These are phyloP conservation scores for Dipodomys merriami DNA, from an alignment of 2,113 vertebrate genomes.

Conservation along the genomic window DNA sequence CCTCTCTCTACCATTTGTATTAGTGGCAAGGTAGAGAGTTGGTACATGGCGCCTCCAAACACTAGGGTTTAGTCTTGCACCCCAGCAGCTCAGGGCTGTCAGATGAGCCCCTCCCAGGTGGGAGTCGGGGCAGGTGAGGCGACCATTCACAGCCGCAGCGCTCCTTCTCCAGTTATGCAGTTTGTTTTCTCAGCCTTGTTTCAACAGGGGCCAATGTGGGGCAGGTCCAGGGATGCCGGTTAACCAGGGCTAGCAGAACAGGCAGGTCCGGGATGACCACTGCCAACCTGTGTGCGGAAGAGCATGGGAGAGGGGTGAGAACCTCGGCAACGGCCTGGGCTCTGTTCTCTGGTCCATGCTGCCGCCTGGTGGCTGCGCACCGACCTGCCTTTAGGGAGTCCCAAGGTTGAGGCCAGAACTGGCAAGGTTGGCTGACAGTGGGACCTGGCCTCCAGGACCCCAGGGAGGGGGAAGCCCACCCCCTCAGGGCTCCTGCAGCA, in stretches of 20 bases:
- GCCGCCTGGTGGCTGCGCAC: conserved; percentile 44
- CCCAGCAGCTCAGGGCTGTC: no score
- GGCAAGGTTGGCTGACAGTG: neutral
- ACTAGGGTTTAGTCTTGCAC: neutral
- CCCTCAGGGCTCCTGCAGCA: neutral
- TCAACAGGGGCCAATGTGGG: neutral
- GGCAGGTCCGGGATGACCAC: neutral
- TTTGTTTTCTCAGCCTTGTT: neutral
- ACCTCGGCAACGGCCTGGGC: neutral
- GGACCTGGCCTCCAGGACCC: neutral
- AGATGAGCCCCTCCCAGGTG: no score
- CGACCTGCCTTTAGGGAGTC: neutral
- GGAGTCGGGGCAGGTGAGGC: no score
- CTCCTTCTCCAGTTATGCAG: neutral
- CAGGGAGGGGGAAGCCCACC: fast-evolving
- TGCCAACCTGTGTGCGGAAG: neutral
- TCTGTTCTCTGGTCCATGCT: neutral
- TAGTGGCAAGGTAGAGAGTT: neutral
- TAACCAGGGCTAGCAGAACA: no score
- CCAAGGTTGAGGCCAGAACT: fast-evolving
- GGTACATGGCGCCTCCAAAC: neutral
- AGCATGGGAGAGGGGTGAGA: neutral
- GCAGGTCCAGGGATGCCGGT: no score
- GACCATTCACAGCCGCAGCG: neutral
- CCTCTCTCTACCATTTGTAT: neutral